These are phyloP conservation scores for Podilymbus podiceps DNA, from an alignment of 2,113 vertebrate species.

Conservation along the genomic window DNA sequence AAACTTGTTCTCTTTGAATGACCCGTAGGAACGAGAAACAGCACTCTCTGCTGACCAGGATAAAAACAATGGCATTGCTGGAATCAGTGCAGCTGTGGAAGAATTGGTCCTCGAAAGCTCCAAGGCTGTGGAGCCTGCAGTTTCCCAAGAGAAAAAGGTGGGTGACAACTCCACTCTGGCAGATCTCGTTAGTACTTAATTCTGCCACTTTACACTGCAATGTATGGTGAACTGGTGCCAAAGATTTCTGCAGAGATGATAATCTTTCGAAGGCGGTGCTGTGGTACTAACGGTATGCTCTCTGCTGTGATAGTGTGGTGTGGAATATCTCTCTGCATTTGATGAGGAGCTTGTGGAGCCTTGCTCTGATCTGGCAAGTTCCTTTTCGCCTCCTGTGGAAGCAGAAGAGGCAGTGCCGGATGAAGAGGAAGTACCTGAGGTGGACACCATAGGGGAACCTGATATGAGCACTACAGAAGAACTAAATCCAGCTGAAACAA, in stretches of 20 bases:
- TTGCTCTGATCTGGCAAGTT: constrained; percentile 49
- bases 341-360: constrained; percentile 83
- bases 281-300: not conserved
- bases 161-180: not conserved
- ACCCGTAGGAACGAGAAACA: constrained; percentile 83
- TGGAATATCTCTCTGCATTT: constrained; percentile 89
- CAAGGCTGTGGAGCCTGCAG: constrained; percentile 53
- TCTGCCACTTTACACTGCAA: not conserved
- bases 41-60: constrained; percentile 70
- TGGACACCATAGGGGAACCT: constrained; percentile 24
- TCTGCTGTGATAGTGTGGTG: constrained; percentile 73
- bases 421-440: constrained; percentile 68
- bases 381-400: constrained; percentile 40
- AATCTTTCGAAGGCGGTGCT: not conserved
- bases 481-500: constrained; percentile 51
- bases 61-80: constrained; percentile 41
- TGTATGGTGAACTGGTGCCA: not conserved
- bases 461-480: constrained; percentile 43
- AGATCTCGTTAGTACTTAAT: not conserved
- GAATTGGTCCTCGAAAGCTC: constrained; percentile 77
- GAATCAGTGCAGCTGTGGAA: constrained; percentile 68
- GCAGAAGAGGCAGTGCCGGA: constrained; percentile 57
- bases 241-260: not conserved
- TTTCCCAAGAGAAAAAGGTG: constrained; percentile 70
- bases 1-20: constrained; percentile 16